Evolutionary conservation across 1,140 invertebrate genomes (phyloP).

Genomic region (Belonocnema kinseyi): DNA sequence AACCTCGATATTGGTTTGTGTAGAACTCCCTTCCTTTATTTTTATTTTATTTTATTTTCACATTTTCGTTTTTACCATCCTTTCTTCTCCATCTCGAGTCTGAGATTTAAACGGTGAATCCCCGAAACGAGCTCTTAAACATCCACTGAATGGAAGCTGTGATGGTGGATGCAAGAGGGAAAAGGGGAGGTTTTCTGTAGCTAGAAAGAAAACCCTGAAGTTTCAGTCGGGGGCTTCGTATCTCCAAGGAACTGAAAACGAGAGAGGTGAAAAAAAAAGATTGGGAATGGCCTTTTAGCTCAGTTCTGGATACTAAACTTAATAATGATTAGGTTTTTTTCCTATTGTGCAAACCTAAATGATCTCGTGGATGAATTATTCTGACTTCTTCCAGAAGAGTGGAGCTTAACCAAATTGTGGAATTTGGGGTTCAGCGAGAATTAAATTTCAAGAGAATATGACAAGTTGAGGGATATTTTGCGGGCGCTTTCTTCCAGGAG

Average conservation of each 20-base stretch:
- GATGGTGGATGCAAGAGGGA: slow-evolving; percentile 23
- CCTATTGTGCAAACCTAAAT: not conserved
- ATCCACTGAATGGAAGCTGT: slow-evolving; percentile 3
- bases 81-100: not conserved
- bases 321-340: not conserved
- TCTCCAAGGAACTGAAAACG: slow-evolving; percentile 1
- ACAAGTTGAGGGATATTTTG: not conserved
- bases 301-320: slow-evolving; percentile 15
- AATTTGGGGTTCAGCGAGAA: not conserved
- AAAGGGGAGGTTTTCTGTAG: slow-evolving; percentile 18
- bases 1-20: not conserved
- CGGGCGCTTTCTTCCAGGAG: too few species aligned
- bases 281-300: slow-evolving; percentile 4
- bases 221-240: slow-evolving; percentile 11
- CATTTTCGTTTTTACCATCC: not conserved
- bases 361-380: not conserved
- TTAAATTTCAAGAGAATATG: not conserved
- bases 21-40: not conserved
- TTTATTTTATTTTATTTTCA: slow-evolving; percentile 1
- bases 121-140: slow-evolving; percentile 35
- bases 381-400: not conserved
- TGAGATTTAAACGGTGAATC: slow-evolving; percentile 34
- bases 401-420: not conserved
- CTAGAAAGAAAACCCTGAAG: slow-evolving; percentile 23
- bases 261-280: not conserved